A percentile compares a stretch with the other conserved stretches of the same genome.
Conservation (phyloP, 1,140 invertebrate species). For the Pygmarrhopalites habei region DNA sequence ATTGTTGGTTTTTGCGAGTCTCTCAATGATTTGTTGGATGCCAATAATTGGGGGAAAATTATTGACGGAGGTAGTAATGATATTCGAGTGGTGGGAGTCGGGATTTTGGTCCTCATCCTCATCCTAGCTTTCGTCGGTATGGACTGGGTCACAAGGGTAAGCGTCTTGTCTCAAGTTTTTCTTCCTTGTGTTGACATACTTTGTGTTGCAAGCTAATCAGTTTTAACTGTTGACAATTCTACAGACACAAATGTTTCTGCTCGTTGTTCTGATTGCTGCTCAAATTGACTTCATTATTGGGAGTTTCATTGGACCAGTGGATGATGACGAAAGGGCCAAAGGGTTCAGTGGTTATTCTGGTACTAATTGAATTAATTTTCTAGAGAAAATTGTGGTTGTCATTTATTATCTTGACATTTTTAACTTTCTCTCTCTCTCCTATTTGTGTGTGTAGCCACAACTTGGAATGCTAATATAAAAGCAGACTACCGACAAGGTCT, state of each 20-base stretch:
- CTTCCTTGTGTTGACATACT: too few species aligned
- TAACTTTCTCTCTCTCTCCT: too few species aligned
- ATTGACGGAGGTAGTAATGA: slow-evolving; percentile 46
- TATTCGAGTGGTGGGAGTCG: slow-evolving; percentile 45
- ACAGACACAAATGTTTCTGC: slow-evolving; percentile 55
- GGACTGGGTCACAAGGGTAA: slow-evolving; percentile 46
- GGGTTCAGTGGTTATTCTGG: slow-evolving; percentile 54
- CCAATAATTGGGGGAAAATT: slow-evolving; percentile 30
- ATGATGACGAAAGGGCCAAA: slow-evolving; percentile 45
- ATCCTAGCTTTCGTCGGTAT: slow-evolving; percentile 48
- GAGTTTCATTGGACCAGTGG: slow-evolving; percentile 51
- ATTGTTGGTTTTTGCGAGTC: slow-evolving; percentile 60
- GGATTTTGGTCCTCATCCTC: slow-evolving; percentile 43
- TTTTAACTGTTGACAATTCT: too few species aligned
- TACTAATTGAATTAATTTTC: slow-evolving; percentile 39
- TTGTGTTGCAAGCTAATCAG: too few species aligned
- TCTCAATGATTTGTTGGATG: slow-evolving; percentile 46
- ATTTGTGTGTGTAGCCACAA: slow-evolving; percentile 39
- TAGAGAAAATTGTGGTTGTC: background rate
- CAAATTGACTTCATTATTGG: slow-evolving; percentile 55
- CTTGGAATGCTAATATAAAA: slow-evolving; percentile 41
- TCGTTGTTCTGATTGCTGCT: slow-evolving; percentile 53
- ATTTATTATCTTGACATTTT: too few species aligned
- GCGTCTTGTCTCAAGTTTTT: too few species aligned
- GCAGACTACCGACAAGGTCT: slow-evolving; percentile 41